Evolutionary conservation across 2,113 vertebrate species (phyloP), one percentile per base, ranked within the genome.

Genomic region (Dascyllus trimaculatus): DNA sequence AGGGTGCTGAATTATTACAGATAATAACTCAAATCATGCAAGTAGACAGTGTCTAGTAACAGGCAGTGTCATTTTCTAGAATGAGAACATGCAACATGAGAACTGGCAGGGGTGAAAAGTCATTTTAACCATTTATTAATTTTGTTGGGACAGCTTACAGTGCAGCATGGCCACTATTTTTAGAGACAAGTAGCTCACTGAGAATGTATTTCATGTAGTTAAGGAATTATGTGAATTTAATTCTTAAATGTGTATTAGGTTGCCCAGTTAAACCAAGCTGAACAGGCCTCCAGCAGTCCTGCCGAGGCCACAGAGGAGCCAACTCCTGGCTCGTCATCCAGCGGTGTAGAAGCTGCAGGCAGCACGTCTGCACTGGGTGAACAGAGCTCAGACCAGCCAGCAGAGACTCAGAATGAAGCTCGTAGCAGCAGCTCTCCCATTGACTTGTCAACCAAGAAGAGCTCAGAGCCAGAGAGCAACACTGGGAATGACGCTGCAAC

Each of bases 391-490:
- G 77, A 85, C 4, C 81, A 87, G 71, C 72, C 75, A 32, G 7
- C 40, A 48, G 67, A 80, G 58, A 56, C 66, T 59, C 68, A 1
- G 25, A 76, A 38, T 32, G 76, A 60, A 53, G 62, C 75, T 46
- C 38, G 68, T 0, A 68, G 77, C 38, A 72, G 60, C 64, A 94
- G 93, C 29, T 93, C 87, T 65, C 97, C 98, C 51, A 96, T 99
- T 48, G 96, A 99, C 87, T 91, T 99, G 76, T 97, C 97, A 22
- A 93, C 94, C 21, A 98, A 95, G 89, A 96, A 94, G 62, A 94
- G 88, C 77, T 52, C 32, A 40, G 95, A 94, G 68, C 62, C 40
- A 8, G 95, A 94, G 75, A 78, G 88, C 54, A 82, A 7, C 52
- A 32, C 26, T 17, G 53, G 0, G 14, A 49, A 65, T 29, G 52